Evolutionary conservation across 2,113 vertebrate genomes (phyloP), one percentile per base, ranked within the genome.

Genomic region (Neodon shergylaensis): DNA sequence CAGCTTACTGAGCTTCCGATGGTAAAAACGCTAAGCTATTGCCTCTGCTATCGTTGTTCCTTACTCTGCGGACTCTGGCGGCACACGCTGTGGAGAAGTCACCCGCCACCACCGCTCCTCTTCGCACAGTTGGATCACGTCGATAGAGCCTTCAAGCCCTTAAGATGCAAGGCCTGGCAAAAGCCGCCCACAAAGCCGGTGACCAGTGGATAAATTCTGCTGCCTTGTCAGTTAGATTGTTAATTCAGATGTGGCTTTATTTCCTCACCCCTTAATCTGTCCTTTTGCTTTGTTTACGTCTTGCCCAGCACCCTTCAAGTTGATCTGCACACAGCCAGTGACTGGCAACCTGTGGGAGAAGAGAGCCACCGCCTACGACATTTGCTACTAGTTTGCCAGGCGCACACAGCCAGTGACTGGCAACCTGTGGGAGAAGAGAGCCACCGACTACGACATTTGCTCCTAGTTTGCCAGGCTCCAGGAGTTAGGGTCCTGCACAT

Each of bases 151-250:
- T 66, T 92, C 77, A 11, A 77, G 88, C 96, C 94, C 95, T 98
- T 99, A 99, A 3, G 99, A 99, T 0, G 99, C 99, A 98, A 99
- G 98, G 72, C 99, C 99, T 31, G 99, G 97, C 98, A 99, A 98
- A 98, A 99, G 85, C 99, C 99, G 98, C 99, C 99, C 49, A 99
- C 97, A 97, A 99, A 99, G 83, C 99, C 99, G 91, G 99, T 99
- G 66, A 99, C 99, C 99, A 13, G 99, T 99, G 99, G 98, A 99
- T 98, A 97, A 99, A 99, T 95, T 99, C 99, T 98, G 99, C 99
- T 85, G 99, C 99, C 99, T 99, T 0, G 12, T 49, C 44, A 31
- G 26, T 76, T 47, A 77, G 13, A 3, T 42, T 28, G n/a, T 28
- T 4, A 42, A 83, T 42, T 63, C 81, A 42, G n/a, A 28, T 1